Evolutionary conservation across 2,888 invertebrate genomes (phyloP), one percentile per base, ranked within the genome.

Genomic region (Stenolophus ochropezus): DNA sequence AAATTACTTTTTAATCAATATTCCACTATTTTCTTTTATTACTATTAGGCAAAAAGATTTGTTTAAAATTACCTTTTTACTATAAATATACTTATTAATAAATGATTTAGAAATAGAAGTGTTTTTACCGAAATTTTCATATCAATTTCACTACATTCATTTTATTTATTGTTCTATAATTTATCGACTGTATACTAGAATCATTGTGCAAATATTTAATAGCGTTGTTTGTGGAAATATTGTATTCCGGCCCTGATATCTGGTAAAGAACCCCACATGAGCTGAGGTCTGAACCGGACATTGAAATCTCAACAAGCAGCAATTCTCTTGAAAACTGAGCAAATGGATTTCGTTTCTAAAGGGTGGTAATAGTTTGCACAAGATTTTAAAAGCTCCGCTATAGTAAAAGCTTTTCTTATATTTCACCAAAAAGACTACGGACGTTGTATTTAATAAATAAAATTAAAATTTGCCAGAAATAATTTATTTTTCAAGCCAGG

Each of bases 301-400:
- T 69, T 69, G 65, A 69, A 69, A 18, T 69, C 65, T 69, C 65
- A 65, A 65, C 61, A 69, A 61, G 65, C 4, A 33, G 33, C 33
- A 33, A 69, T 69, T 69, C 33, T 69, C 65, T 69, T 11, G 33
- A 69, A 69, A 69, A 69, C 65, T 69, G 65, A 69, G 65, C 65
- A 69, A 33, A 69, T 69, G 65, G 65, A 69, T 69, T 33, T 69
- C 65, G 65, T 69, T 69, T 69, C 65, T 33, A 33, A 69, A 33
- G 65, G 65, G 65, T 69, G 65, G 18, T 69, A 69, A 69, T 69
- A 69, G 65, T 69, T 69, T 69, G 65, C 33, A 69, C 65, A 69
- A 69, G 65, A 33, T 69, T 69, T 69, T 69, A 69, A 69, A 69
- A 69, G 65, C 65, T 69, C 33, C 18, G 61, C 61, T 65, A 33